A percentile compares a stretch with the other conserved stretches of the same genome.
phyloP scores from a whole-genome alignment of 1,140 invertebrate species.

The Heliconius himera region DNA sequence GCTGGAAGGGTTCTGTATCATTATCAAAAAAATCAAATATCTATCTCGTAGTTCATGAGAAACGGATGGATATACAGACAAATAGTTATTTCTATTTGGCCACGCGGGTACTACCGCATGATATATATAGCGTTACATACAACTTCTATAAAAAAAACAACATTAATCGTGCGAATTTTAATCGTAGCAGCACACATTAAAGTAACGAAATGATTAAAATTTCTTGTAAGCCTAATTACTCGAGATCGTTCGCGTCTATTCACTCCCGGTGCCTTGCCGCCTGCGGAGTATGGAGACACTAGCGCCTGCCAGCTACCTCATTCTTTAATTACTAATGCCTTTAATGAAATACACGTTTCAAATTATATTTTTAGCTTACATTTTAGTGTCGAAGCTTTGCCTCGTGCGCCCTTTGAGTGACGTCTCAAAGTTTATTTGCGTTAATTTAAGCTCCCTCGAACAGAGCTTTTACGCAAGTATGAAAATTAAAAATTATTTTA shows the following conservation, averaged over 20 bases:
- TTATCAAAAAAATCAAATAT: too few relatives aligned
- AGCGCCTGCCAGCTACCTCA: constrained; percentile 13
- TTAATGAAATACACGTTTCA: constrained; percentile 18
- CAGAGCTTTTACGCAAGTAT: constrained; percentile 9
- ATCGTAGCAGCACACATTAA: not conserved
- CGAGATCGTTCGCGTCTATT: constrained; percentile 24
- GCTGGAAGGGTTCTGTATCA: too few relatives aligned
- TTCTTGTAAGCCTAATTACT: constrained; percentile 34
- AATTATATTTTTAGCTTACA: constrained; percentile 1
- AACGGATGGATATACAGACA: too few relatives aligned
- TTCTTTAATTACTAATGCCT: constrained; percentile 33
- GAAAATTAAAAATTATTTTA: not conserved
- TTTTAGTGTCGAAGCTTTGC: not conserved
- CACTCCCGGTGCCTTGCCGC: constrained; percentile 22
- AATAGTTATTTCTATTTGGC: too few relatives aligned
- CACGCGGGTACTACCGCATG: too few relatives aligned
- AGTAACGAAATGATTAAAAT: constrained; percentile 23
- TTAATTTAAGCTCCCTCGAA: constrained; percentile 15
- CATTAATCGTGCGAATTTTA: not conserved
- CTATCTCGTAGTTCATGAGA: too few relatives aligned
- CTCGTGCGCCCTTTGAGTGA: constrained; percentile 7
- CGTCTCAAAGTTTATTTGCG: constrained; percentile 2
- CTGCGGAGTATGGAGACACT: constrained; percentile 24
- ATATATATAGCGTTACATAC: too few relatives aligned
- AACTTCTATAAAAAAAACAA: too few relatives aligned